phyloP scores from a whole-genome alignment of 2,888 invertebrate species.

The Operophtera brumata region DNA sequence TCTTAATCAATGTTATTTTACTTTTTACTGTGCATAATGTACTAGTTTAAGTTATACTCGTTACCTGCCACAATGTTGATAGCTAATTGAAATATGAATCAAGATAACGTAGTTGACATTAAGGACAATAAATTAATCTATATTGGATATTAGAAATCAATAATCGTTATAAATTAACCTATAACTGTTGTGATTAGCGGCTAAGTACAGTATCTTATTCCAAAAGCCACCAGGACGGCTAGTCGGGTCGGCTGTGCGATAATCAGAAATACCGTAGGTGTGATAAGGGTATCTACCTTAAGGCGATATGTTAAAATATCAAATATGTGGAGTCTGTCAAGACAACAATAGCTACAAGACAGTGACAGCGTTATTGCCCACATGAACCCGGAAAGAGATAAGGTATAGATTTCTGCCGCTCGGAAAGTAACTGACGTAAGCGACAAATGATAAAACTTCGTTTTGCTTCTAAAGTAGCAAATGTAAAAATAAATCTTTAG shows the following conservation, averaged over 20 bases:
- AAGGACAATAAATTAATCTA: slow-evolving; percentile 19
- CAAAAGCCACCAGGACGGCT: slow-evolving; percentile 78
- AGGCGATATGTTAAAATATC: no score
- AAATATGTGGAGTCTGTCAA: no score
- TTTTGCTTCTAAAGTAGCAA: no score
- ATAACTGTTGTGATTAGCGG: slow-evolving; percentile 73
- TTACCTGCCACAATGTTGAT: slow-evolving; percentile 14
- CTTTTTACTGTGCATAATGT: background rate
- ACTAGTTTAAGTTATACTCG: background rate
- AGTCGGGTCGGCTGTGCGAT: slow-evolving; percentile 54
- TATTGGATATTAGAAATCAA: slow-evolving; percentile 24
- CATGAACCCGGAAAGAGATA: no score
- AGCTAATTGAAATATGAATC: slow-evolving; percentile 2
- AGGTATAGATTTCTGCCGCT: no score
- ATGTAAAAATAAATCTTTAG: no score
- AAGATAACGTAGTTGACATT: slow-evolving; percentile 9
- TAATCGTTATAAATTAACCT: slow-evolving; percentile 28
- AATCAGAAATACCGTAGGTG: slow-evolving; percentile 17
- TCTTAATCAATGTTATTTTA: slow-evolving; percentile 7
- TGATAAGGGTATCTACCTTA: slow-evolving; percentile 18
- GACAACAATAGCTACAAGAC: no score
- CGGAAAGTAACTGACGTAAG: no score
- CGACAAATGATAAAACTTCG: no score
- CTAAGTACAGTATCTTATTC: slow-evolving; percentile 62
- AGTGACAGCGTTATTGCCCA: no score